Evolutionary conservation across 2,797 vertebrate species (phyloP).

Genomic region (Brachymystax lenok): DNA sequence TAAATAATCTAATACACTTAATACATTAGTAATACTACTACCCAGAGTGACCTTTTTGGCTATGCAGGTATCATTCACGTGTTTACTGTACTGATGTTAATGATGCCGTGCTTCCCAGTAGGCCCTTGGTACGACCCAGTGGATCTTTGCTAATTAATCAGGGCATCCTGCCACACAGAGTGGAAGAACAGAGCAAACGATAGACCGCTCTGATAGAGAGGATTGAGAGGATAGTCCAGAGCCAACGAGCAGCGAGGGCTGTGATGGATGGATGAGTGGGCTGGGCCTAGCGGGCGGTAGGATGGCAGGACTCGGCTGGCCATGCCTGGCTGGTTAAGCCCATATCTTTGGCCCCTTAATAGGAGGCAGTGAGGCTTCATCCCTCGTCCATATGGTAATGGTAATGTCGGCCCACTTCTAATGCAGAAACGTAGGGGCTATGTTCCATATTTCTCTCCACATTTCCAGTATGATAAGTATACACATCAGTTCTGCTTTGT

Average conservation of each 20-base stretch:
- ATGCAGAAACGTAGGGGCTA: constrained; percentile 13
- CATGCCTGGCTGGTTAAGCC: constrained; percentile 65
- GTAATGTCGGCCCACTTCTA: constrained; percentile 40
- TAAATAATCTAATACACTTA: not conserved
- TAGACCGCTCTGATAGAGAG: not conserved
- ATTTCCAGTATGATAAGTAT: not conserved
- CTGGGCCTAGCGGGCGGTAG: constrained; percentile 61
- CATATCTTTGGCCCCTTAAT: constrained; percentile 64
- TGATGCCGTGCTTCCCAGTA: constrained; percentile 39
- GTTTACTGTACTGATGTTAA: constrained; percentile 58
- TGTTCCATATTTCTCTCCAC: not conserved
- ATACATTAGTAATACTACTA: not conserved
- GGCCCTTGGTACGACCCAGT: constrained; percentile 71
- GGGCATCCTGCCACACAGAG: constrained; percentile 67
- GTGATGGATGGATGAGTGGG: constrained; percentile 49
- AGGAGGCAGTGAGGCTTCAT: constrained; percentile 30
- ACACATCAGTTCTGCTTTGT: not conserved
- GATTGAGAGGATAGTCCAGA: constrained; percentile 61
- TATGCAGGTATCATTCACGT: constrained; percentile 66
- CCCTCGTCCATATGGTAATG: constrained; percentile 52
- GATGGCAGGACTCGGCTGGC: constrained; percentile 14
- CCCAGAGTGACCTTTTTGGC: not conserved
- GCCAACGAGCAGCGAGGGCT: not conserved
- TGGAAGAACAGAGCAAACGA: constrained; percentile 45
- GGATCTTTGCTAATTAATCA: constrained; percentile 74